A percentile compares a stretch with the other conserved stretches of the same genome.
These are phyloP conservation scores for Agelastica alni DNA, from an alignment of 2,888 invertebrate species.

Conservation along the genomic window DNA sequence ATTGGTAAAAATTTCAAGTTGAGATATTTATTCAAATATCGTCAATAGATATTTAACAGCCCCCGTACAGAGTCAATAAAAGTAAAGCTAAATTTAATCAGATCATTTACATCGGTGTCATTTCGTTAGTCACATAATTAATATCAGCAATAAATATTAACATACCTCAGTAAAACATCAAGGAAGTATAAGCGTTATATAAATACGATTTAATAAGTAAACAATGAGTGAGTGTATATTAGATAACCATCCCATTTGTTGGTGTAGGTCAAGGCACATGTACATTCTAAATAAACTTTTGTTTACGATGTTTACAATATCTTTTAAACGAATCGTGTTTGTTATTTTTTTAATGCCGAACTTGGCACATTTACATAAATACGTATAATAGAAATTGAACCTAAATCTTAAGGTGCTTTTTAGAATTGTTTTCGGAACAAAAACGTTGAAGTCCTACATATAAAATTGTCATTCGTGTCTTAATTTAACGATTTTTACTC, in stretches of 20 bases:
- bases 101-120: not conserved
- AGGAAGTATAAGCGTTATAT: conserved; percentile 18
- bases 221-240: conserved; percentile 22
- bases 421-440: no score
- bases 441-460: no score
- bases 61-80: no score
- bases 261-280: conserved; percentile 17
- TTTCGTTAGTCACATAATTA: conserved; percentile 9
- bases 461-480: no score
- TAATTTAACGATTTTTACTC: no score
- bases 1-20: no score
- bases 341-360: conserved; percentile 4
- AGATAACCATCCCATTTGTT: conserved; percentile 22
- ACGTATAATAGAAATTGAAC: no score
- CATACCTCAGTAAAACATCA: conserved; percentile 13
- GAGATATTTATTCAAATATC: no score
- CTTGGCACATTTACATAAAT: conserved; percentile 7
- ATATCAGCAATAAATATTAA: conserved; percentile 12
- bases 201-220: conserved; percentile 21
- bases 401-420: no score
- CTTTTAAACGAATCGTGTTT: conserved; percentile 10
- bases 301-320: conserved; percentile 19
- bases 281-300: conserved; percentile 21
- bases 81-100: no score
- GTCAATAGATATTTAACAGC: no score